Evolutionary conservation across 2,113 vertebrate species (phyloP).

Genomic region (Rallus limicola): DNA sequence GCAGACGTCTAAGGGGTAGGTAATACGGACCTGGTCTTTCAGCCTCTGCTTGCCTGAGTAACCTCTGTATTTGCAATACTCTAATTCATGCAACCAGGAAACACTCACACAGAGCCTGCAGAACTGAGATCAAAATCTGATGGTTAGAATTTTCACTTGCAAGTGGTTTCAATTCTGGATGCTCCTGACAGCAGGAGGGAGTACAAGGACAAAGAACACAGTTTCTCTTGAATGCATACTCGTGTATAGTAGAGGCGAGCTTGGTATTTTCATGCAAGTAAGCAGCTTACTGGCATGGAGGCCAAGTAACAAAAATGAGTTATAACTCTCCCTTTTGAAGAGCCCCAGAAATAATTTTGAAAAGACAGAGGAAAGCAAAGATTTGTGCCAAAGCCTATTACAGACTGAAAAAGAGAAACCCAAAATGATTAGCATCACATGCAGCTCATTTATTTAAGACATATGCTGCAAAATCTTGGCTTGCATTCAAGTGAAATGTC

Average conservation of each 20-base stretch:
- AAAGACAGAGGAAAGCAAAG: background rate
- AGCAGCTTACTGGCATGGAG: background rate
- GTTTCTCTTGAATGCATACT: background rate
- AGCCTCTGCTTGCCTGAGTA: background rate
- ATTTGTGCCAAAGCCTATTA: constrained; percentile 13
- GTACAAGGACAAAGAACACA: background rate
- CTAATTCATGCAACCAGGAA: background rate
- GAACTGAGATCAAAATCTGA: background rate
- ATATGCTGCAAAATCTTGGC: constrained; percentile 5
- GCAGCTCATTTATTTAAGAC: background rate
- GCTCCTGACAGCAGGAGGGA: background rate
- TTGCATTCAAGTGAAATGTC: background rate
- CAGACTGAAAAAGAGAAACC: constrained; percentile 7
- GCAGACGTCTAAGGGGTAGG: background rate
- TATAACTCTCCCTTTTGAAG: background rate
- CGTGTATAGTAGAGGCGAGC: background rate
- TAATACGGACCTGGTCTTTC: background rate
- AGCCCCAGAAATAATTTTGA: background rate
- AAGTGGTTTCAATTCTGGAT: background rate
- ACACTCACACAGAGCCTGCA: background rate
- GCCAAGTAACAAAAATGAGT: background rate
- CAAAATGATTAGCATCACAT: background rate
- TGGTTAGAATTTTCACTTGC: background rate
- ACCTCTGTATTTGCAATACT: background rate
- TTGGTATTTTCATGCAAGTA: background rate